Base-by-base conservation (phyloP, 2,797 vertebrate genomes). In the Manis crassicaudata region DNA sequence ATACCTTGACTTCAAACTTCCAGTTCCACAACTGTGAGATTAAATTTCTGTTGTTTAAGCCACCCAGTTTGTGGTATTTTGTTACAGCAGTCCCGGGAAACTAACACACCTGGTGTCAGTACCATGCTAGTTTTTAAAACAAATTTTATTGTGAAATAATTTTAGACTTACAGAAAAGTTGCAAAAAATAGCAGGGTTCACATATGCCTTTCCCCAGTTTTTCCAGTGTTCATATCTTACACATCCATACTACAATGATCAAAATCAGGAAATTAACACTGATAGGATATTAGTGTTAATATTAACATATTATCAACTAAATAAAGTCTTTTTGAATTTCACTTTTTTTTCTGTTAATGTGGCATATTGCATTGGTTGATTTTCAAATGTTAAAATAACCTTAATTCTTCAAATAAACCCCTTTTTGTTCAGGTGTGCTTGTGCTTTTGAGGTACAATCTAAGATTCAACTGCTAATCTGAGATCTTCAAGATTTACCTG, bases 41-140 rank as follows among this genome's bases (percentile, higher is more conserved):
- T 58, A 60, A 37, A 77, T 29, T 84, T 72, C 10, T 86, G 13
- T 37, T 91, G 40, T 91, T 89, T 65, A 91, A 95, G 54, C 88
- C 40, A 56, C 23, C 67, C 81, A 72, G 46, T 65, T 86, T 81
- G 68, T 43, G 67, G 46, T 67, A 83, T 20, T 87, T 65, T 85
- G 65, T 87, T 72, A 80, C 0, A n/a, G 16, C 8, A 93, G 43
- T 7, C 17, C 58, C 60, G 65, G 10, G 50, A 87, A 93, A 88
- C 11, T 11, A 90, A 83, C n/a, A 68, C 1, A 32, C 25, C 50
- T 87, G 76, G 35, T 94, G 50, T 81, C 56, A 89, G 77, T 56
- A 83, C 7, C 60, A 75, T 60, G 50, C 40, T 77, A 58, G 14
- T 43, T 32, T 94, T 40, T 40, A 40, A 40, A 40, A 40, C 37